Evolutionary conservation across 2,797 vertebrate species (phyloP).

Genomic region (Pangasius krempfi): DNA sequence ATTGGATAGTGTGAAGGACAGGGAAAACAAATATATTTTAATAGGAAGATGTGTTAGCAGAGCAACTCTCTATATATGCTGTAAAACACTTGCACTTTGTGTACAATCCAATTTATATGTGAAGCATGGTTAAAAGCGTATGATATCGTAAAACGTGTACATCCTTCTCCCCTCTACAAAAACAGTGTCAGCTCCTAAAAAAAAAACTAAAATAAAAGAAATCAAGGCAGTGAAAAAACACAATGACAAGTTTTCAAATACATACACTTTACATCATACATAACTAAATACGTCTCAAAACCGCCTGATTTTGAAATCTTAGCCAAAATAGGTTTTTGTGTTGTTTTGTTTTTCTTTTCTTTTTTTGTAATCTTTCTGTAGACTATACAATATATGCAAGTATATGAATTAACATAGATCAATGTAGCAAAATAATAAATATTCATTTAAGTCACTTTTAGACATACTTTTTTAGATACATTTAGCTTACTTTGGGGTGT

Average conservation of each 20-base stretch:
- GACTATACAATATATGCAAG: constrained; percentile 79
- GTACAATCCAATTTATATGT: neutral
- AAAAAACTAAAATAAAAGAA: constrained; percentile 58
- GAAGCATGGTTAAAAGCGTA: constrained; percentile 19
- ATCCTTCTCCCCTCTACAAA: constrained; percentile 43
- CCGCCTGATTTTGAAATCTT: constrained; percentile 64
- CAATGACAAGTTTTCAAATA: constrained; percentile 73
- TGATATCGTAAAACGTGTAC: constrained; percentile 21
- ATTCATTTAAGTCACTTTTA: constrained; percentile 84
- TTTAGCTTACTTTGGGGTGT: constrained; percentile 88
- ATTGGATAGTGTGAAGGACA: neutral
- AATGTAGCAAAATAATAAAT: constrained; percentile 89
- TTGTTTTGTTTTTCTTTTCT: constrained; percentile 49
- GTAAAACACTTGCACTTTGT: neutral
- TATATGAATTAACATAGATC: constrained; percentile 75
- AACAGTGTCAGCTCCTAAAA: constrained; percentile 56
- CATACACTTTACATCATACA: constrained; percentile 79
- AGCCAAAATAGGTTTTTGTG: constrained; percentile 69
- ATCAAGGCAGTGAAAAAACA: constrained; percentile 66
- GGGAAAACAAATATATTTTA: neutral
- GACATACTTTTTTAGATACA: constrained; percentile 73
- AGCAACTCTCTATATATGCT: neutral
- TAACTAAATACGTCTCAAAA: constrained; percentile 67
- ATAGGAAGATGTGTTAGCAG: neutral
- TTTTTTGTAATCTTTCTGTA: constrained; percentile 70